Base-by-base conservation (phyloP, 2,113 vertebrate genomes). In the Rhea americana region DNA sequence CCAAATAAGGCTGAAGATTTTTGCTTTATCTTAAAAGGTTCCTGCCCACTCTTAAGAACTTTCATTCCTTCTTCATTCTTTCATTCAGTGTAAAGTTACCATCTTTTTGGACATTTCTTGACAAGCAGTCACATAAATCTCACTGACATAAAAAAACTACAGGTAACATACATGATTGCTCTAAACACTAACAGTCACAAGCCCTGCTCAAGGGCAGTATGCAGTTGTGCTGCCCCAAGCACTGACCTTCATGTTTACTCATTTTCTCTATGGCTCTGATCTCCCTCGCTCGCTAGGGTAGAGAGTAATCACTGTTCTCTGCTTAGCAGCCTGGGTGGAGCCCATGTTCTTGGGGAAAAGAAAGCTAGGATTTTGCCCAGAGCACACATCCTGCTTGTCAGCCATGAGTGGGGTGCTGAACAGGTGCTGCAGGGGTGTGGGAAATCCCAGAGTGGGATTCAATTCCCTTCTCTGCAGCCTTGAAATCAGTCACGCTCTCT, bases 1-100 rank as follows among this genome's bases (percentile, higher is more conserved):
- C 24, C 17, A 89, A 68, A 61, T 18, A 41, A 89, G 48, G 19
- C 9, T 91, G 12, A 86, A 61, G 62, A 89, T 66, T 63, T 89
- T 41, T 35, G 55, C 43, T 67, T 91, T 6, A 50, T 22, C 47
- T 67, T 75, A 45, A 63, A 30, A 89, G 84, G 56, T 45, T 63
- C 51, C 61, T n/a, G 18, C 15, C 43, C 10, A 53, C 15, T 26
- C 5, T 70, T 90, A 61, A 75, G 41, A 28, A 63, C 15, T 35
- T 32, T 35, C 35, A 35, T 35, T 35, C 35, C 35, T 35, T 35
- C 35, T 35, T 35, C 35, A 35, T 35, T 35, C 35, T 35, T 35
- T 35, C n/a, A 32, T 4, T 30, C 0, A 0, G 6, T 30, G 16
- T 43, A 59, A 80, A 78, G 35, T 68, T 65, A 58, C 28, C 35